Evolutionary conservation across 2,797 vertebrate genomes (phyloP).

Genomic region (Brachyalestes nurse): DNA sequence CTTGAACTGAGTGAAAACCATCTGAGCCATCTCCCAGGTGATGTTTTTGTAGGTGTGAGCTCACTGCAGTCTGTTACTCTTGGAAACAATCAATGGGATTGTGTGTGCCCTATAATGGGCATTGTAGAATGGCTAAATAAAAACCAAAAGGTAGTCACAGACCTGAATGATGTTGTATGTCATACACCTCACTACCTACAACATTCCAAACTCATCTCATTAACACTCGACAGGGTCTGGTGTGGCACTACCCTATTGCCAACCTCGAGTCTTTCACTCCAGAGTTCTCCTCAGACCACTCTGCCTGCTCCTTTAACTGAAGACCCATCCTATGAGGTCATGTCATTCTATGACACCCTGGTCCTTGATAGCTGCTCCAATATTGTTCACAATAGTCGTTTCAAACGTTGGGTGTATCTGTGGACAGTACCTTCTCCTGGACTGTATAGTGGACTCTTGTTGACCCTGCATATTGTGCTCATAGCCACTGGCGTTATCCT

Average conservation of each 20-base stretch:
- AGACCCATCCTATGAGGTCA: not conserved
- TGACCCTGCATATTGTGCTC: conserved; percentile 69
- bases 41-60: conserved; percentile 65
- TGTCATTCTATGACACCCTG: conserved; percentile 62
- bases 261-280: not conserved
- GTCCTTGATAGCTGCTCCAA: conserved; percentile 67
- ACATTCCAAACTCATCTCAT: conserved; percentile 54
- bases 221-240: conserved; percentile 51
- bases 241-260: conserved; percentile 16
- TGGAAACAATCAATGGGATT: conserved; percentile 83
- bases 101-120: conserved; percentile 79
- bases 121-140: conserved; percentile 79
- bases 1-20: conserved; percentile 71
- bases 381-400: conserved; percentile 75
- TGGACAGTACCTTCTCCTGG: conserved; percentile 72
- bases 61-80: conserved; percentile 64
- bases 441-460: conserved; percentile 56
- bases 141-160: conserved; percentile 62
- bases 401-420: conserved; percentile 72
- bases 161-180: conserved; percentile 63
- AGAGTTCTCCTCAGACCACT: not conserved
- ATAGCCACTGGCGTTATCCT: conserved; percentile 65
- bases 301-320: not conserved
- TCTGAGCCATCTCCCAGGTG: conserved; percentile 66
- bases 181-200: conserved; percentile 52